Evolutionary conservation across 1,140 invertebrate genomes (phyloP).

Genomic region (Asbolus verrucosus): DNA sequence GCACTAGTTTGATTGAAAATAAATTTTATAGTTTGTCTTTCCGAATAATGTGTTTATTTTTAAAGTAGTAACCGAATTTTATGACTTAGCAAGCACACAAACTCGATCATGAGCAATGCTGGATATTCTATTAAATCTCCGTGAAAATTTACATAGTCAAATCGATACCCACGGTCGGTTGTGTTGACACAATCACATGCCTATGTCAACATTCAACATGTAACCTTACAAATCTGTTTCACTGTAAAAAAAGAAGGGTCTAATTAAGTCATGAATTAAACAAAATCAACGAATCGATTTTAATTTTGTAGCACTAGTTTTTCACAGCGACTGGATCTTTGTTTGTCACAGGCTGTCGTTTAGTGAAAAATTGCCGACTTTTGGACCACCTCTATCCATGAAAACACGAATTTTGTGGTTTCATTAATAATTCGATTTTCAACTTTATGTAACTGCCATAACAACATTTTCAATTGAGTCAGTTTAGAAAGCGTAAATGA

Average conservation of each 20-base stretch:
- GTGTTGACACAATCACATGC: not conserved
- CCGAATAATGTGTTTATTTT: slow-evolving; percentile 16
- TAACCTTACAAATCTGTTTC: not conserved
- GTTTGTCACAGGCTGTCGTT: no score
- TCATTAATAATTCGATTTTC: no score
- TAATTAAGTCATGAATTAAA: no score
- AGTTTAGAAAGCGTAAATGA: slow-evolving; percentile 27
- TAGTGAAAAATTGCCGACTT: no score
- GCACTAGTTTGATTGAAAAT: not conserved
- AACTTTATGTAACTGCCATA: not conserved
- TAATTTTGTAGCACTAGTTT: no score
- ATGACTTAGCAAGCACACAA: slow-evolving; percentile 22
- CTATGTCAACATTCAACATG: no score
- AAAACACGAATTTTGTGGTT: no score
- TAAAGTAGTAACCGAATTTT: slow-evolving; percentile 17
- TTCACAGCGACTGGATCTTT: no score
- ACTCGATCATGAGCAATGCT: not conserved
- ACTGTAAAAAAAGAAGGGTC: not conserved
- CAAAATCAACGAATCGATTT: not conserved
- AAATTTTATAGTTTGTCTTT: not conserved
- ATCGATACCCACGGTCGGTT: not conserved
- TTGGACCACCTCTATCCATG: no score
- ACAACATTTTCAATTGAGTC: not conserved
- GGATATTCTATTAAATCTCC: not conserved
- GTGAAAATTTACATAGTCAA: not conserved